Conservation (phyloP, 2,797 vertebrate species). For the Nyctibius grandis region DNA sequence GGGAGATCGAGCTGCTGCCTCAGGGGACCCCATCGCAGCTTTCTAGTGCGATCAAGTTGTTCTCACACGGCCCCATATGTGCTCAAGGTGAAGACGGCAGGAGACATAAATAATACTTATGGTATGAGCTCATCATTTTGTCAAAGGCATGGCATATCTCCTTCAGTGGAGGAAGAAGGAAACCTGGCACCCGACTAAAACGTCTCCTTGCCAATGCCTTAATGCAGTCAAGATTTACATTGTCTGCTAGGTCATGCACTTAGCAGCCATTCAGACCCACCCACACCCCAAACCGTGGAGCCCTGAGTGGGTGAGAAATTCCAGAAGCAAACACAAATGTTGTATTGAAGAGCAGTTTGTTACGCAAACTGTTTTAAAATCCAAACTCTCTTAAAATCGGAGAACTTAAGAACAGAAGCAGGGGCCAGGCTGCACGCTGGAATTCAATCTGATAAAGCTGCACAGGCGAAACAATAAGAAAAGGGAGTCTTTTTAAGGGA, state of each 20-base stretch:
- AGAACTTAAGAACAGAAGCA: not conserved
- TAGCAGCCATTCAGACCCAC: not conserved
- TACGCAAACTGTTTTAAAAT: not conserved
- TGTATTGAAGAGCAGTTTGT: not conserved
- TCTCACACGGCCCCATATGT: not conserved
- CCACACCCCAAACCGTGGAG: not conserved
- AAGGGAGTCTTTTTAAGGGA: not conserved
- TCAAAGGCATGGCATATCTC: not conserved
- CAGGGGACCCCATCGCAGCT: not conserved
- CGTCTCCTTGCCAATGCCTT: not conserved
- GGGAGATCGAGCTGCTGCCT: not conserved
- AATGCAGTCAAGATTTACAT: constrained; percentile 32
- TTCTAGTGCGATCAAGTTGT: not conserved
- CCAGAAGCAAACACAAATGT: not conserved
- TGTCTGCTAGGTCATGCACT: constrained; percentile 23
- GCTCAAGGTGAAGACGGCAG: not conserved
- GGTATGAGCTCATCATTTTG: not conserved
- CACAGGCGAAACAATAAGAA: not conserved
- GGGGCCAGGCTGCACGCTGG: not conserved
- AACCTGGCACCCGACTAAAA: not conserved
- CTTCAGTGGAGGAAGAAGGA: not conserved
- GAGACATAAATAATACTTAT: not conserved
- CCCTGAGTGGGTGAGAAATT: not conserved
- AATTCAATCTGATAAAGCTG: constrained; percentile 35
- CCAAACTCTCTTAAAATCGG: not conserved